A percentile compares a stretch with the other conserved stretches of the same genome.
phyloP scores from a whole-genome alignment of 2,113 vertebrate species.

The Neotoma lepida region DNA sequence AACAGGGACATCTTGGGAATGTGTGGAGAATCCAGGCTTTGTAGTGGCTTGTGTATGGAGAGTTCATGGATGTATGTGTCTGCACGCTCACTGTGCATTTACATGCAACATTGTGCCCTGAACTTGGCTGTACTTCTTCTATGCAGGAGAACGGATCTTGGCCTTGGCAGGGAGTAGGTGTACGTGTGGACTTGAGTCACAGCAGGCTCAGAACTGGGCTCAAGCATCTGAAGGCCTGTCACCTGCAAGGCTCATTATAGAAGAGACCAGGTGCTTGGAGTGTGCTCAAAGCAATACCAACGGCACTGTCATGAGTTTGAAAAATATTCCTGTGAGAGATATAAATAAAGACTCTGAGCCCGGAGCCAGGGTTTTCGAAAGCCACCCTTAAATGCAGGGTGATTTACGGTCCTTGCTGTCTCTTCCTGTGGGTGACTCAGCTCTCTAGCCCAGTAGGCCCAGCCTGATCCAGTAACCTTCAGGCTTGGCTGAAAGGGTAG shows the following conservation, averaged over 20 bases:
- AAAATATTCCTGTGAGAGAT: constrained; percentile 86
- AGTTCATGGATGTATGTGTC: no score
- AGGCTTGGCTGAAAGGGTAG: constrained; percentile 49
- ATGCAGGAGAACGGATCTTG: not conserved
- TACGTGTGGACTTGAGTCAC: constrained; percentile 8
- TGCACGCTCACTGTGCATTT: not conserved
- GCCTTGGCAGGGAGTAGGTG: not conserved
- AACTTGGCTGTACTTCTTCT: not conserved
- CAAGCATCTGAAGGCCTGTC: constrained; percentile 38
- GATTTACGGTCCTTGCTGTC: constrained; percentile 83
- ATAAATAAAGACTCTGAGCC: constrained; percentile 85
- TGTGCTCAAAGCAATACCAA: constrained; percentile 82
- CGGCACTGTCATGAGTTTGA: constrained; percentile 85
- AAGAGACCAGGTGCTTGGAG: constrained; percentile 86
- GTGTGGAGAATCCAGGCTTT: not conserved
- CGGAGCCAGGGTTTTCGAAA: constrained; percentile 85
- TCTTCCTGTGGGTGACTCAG: constrained; percentile 76
- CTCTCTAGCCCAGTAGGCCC: constrained; percentile 72
- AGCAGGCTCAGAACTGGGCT: not conserved
- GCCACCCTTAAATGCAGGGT: constrained; percentile 84
- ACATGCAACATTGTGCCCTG: not conserved
- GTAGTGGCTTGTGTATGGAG: not conserved
- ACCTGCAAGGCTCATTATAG: constrained; percentile 80
- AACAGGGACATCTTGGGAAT: not conserved
- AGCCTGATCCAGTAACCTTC: constrained; percentile 78